Percentiles rank a stretch among this genome's conserved stretches.
Evolutionary conservation across 1,140 invertebrate species (phyloP).

Genomic region (Drosophila pallidifrons): DNA sequence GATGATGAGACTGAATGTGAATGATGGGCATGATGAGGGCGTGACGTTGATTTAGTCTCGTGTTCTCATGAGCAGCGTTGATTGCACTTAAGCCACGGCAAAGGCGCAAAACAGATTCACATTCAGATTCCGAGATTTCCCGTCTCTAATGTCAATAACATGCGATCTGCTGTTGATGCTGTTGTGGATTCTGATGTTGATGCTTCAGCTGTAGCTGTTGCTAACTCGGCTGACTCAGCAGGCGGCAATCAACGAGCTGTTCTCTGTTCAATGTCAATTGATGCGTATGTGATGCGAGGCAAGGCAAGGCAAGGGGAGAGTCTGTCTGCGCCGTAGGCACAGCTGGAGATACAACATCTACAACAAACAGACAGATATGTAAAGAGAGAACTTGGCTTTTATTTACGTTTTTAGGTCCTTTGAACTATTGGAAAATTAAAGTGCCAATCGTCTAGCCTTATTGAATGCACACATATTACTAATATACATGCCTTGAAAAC

Average conservation of each 20-base stretch:
- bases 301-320: not conserved
- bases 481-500: constrained; percentile 5
- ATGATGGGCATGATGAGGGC: constrained; percentile 31
- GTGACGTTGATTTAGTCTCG: constrained; percentile 38
- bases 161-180: constrained; percentile 44
- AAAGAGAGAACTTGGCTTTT: not conserved
- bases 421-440: constrained; percentile 22
- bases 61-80: constrained; percentile 35
- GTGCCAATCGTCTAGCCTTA: not conserved
- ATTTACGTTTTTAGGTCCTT: constrained; percentile 18
- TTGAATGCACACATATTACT: not conserved
- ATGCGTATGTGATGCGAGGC: constrained; percentile 3
- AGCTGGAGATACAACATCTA: constrained; percentile 20
- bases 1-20: constrained; percentile 9
- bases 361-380: constrained; percentile 18
- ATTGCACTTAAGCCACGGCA: constrained; percentile 68
- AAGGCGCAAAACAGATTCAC: constrained; percentile 37
- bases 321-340: constrained; percentile 25
- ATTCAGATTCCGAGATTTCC: constrained; percentile 31
- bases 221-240: constrained; percentile 77
- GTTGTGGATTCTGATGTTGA: constrained; percentile 14
- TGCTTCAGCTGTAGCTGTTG: constrained; percentile 17
- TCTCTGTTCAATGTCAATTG: constrained; percentile 56
- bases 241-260: constrained; percentile 65
- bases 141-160: constrained; percentile 63